phyloP scores from a whole-genome alignment of 2,888 invertebrate species.

The Branchellion lobata region DNA sequence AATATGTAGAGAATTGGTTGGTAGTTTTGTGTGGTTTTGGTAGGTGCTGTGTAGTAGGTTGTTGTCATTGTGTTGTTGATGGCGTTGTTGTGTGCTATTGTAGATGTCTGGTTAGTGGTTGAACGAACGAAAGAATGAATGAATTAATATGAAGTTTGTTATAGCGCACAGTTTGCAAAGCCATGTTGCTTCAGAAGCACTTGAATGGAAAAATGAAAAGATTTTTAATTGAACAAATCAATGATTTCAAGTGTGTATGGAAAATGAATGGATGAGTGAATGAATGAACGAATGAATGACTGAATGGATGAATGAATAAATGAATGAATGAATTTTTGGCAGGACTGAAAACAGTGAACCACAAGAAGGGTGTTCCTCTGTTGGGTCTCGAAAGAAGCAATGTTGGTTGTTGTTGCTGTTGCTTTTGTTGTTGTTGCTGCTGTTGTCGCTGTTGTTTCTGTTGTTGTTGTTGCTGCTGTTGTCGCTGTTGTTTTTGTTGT shows the following conservation, averaged over 20 bases:
- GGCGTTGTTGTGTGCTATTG: too few species aligned
- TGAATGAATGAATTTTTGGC: background rate
- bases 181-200: too few species aligned
- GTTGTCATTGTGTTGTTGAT: too few species aligned
- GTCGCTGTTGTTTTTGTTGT: too few species aligned
- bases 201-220: background rate
- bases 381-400: background rate
- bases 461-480: too few species aligned
- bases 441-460: background rate
- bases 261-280: slow-evolving; percentile 2
- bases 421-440: background rate
- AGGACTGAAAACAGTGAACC: slow-evolving; percentile 2
- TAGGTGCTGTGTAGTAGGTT: too few species aligned
- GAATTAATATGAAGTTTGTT: too few species aligned
- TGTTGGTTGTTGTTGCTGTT: background rate
- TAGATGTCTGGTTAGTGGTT: background rate
- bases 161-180: too few species aligned
- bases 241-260: background rate
- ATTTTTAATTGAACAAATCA: too few species aligned
- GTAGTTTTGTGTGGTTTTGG: too few species aligned
- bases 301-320: background rate
- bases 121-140: slow-evolving; percentile 4
- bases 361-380: background rate
- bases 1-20: too few species aligned
- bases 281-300: background rate